phyloP scores from a whole-genome alignment of 2,797 vertebrate species.

The Takifugu ocellatus region DNA sequence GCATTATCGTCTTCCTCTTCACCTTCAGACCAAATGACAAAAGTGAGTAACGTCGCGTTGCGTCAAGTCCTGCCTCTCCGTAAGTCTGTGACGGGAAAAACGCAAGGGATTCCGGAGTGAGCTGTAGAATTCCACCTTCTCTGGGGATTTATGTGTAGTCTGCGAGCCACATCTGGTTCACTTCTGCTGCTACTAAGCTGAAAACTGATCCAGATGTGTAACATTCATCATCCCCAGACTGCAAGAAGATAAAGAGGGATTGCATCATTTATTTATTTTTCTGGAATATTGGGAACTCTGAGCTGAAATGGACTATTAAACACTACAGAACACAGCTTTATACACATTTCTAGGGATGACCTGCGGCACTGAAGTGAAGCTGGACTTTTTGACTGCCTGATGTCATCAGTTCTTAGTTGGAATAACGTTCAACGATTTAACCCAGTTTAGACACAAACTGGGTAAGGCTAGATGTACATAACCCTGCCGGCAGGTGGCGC shows the following conservation, averaged over 20 bases:
- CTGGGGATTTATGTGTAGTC: neutral
- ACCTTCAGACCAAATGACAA: fast-evolving
- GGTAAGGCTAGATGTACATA: too few species aligned
- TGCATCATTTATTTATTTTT: too few species aligned
- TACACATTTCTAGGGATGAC: too few species aligned
- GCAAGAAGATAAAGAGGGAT: neutral
- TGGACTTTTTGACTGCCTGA: too few species aligned
- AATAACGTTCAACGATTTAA: too few species aligned
- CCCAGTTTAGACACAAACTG: too few species aligned
- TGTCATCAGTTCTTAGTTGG: neutral
- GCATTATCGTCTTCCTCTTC: conserved; percentile 53
- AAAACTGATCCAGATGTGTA: conserved; percentile 20
- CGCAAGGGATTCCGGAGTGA: neutral
- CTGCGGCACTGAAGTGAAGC: neutral
- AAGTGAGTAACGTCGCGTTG: neutral
- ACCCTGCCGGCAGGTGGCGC: conserved; percentile 1
- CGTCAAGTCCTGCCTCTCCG: neutral
- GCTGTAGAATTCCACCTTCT: neutral
- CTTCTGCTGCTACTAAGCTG: neutral
- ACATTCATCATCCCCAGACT: neutral
- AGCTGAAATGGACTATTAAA: neutral
- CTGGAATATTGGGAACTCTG: neutral
- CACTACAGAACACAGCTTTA: too few species aligned
- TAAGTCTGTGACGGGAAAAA: neutral
- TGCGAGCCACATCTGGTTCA: conserved; percentile 6